These are phyloP conservation scores for Drosophila barbarae DNA, from an alignment of 2,888 invertebrate species.

Conservation along the genomic window DNA sequence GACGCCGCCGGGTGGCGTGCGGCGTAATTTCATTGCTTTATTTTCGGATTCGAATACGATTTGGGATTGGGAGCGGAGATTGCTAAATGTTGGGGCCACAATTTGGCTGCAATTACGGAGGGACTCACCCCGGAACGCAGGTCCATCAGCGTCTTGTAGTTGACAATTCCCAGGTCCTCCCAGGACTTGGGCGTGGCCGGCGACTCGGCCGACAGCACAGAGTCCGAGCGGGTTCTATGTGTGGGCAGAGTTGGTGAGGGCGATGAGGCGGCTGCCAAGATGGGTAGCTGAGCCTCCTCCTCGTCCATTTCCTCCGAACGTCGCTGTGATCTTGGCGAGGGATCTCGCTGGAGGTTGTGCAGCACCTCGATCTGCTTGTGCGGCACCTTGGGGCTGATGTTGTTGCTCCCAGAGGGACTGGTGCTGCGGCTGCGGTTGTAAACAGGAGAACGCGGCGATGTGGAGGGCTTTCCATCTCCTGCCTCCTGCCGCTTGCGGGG, in stretches of 20 bases:
- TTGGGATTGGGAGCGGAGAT: conserved; percentile 6
- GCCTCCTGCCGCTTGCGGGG: conserved; percentile 37
- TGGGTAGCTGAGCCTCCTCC: background rate
- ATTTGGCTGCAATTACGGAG: conserved; percentile 27
- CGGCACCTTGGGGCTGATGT: conserved; percentile 78
- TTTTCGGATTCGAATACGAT: conserved; percentile 15
- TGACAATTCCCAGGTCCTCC: conserved; percentile 84
- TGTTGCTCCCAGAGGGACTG: conserved; percentile 80
- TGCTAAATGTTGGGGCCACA: conserved; percentile 33
- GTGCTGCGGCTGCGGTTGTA: conserved; percentile 68
- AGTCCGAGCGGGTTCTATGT: background rate
- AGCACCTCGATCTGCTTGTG: conserved; percentile 85
- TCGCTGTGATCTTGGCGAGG: conserved; percentile 81
- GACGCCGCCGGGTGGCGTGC: conserved; percentile 47
- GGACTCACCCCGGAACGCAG: conserved; percentile 86
- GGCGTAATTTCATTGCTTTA: conserved; percentile 45
- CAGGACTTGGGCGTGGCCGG: conserved; percentile 79
- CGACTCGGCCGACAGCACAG: conserved; percentile 61
- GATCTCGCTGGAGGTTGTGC: conserved; percentile 85
- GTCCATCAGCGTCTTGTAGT: conserved; percentile 83
- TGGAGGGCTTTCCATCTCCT: conserved; percentile 38
- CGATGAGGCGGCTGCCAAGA: conserved; percentile 1
- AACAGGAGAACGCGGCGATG: conserved; percentile 67
- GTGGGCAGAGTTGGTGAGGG: conserved; percentile 30
- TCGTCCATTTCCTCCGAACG: conserved; percentile 49